Conservation (phyloP, 2,888 invertebrate species). For the Marronus borbonicus region DNA sequence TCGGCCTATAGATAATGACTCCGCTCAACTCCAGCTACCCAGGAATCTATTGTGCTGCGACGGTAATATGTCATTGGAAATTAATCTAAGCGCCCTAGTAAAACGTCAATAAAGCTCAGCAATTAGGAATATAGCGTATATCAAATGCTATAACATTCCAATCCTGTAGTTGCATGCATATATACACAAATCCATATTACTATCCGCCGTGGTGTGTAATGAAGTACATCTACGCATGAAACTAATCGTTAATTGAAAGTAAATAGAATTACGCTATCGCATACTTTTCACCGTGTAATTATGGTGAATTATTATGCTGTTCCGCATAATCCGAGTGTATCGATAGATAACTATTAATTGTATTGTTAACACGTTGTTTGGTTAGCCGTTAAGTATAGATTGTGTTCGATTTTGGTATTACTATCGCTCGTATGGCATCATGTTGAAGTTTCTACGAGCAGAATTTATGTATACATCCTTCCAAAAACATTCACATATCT, state of each 20-base stretch:
- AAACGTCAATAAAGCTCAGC: conserved; percentile 49
- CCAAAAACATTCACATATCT: no score
- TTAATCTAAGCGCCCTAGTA: conserved; percentile 50
- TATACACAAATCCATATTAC: background rate
- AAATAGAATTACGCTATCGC: conserved; percentile 45
- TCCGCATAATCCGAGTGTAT: conserved; percentile 16
- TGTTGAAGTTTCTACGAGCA: no score
- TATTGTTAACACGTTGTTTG: conserved; percentile 36
- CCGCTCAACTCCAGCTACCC: background rate
- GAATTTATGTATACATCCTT: no score
- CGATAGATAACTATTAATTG: conserved; percentile 36
- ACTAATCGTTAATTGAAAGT: conserved; percentile 47
- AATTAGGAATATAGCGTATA: conserved; percentile 20
- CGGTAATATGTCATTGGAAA: conserved; percentile 45
- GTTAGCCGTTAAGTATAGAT: background rate
- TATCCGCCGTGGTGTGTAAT: conserved; percentile 7
- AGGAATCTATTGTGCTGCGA: conserved; percentile 27
- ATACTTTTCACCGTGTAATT: conserved; percentile 27
- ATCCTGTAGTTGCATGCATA: conserved; percentile 5
- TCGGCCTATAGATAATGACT: no score
- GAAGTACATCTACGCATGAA: conserved; percentile 30
- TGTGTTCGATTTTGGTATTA: conserved; percentile 2
- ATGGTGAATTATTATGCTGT: conserved; percentile 24
- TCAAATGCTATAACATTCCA: conserved; percentile 14
- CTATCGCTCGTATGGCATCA: background rate